A percentile compares a stretch with the other conserved stretches of the same genome.
phyloP scores from a whole-genome alignment of 1,140 invertebrate species.

The Wasmannia auropunctata region DNA sequence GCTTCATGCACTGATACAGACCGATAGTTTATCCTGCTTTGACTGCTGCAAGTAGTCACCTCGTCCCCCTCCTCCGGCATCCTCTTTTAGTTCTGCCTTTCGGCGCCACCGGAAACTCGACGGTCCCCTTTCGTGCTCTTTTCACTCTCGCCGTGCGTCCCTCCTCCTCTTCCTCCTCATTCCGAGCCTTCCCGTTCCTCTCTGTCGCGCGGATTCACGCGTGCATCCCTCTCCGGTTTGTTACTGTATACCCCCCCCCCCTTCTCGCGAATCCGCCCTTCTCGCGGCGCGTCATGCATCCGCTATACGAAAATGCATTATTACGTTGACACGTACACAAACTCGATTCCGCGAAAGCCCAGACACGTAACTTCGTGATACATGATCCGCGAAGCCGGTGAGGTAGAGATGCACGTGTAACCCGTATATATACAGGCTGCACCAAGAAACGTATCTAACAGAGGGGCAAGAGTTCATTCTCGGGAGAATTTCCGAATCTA shows the following conservation, averaged over 20 bases:
- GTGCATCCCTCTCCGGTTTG: slow-evolving; percentile 7
- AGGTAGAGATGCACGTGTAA: slow-evolving; percentile 8
- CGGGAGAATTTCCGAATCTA: slow-evolving; percentile 38
- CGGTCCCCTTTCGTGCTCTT: slow-evolving; percentile 42
- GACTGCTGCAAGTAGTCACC: slow-evolving; percentile 70
- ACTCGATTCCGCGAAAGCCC: slow-evolving; percentile 77
- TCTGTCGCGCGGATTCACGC: slow-evolving; percentile 19
- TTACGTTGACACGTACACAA: slow-evolving; percentile 79
- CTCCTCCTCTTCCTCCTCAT: no score
- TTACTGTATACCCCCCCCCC: background rate
- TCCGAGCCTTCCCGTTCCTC: no score
- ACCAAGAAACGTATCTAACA: slow-evolving; percentile 43
- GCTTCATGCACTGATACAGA: slow-evolving; percentile 78
- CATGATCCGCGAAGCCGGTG: slow-evolving; percentile 57
- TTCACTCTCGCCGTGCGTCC: slow-evolving; percentile 27
- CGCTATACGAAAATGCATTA: slow-evolving; percentile 76
- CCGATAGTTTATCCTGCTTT: slow-evolving; percentile 76
- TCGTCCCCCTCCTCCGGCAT: slow-evolving; percentile 39
- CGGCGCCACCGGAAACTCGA: slow-evolving; percentile 42
- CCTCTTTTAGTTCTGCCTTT: slow-evolving; percentile 52
- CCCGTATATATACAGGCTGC: slow-evolving; percentile 16
- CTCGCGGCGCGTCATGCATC: slow-evolving; percentile 31
- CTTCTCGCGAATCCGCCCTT: background rate
- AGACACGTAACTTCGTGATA: slow-evolving; percentile 76
- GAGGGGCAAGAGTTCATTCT: slow-evolving; percentile 12